Evolutionary conservation across 2,888 invertebrate species (phyloP), one percentile per base, ranked within the genome.

Genomic region (Adelognathus sp.): DNA sequence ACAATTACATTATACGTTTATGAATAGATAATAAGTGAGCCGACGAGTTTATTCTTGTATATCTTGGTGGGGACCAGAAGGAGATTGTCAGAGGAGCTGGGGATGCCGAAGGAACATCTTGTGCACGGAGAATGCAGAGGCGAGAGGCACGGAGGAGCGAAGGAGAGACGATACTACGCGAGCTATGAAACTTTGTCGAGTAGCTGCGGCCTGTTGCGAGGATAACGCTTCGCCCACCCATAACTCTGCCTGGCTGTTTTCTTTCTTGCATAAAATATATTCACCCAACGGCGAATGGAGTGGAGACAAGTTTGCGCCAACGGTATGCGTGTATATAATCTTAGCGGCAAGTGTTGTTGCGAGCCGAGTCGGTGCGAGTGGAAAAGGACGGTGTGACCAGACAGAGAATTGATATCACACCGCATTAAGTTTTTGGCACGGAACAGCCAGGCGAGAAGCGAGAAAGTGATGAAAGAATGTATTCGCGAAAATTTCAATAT

Each of bases 401-500:
- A 39, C 39, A 36, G 29, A 9, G 58, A 76, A 76, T 70, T 50
- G 56, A 70, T 70, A 70, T 64, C 39, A 39, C 46, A 70, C 46
- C 29, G 70, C 29, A 56, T 63, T 64, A 64, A 63, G 16, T 64
- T 63, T n/a, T 60, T 64, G 46, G 36, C 58, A 56, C 56, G 56
- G 56, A 58, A 33, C 9, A 41, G 50, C 50, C 4, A 11, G 11
- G 21, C 3, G 21, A n/a, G 4, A 18, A 33, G n/a, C 33, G 60
- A 60, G 16, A 24, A 24, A 69, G 33, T 1, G 63, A 33, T 58
- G 33, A 39, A 50, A 39, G 52, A 46, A 50, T 56, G 50, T 36
- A 56, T 39, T 54, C 60, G 70, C 33, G 56, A 70, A 39, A 70
- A 50, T 70, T 70, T 56, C 76, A 69, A 76, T 76, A 76, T 63